phyloP scores from a whole-genome alignment of 2,888 invertebrate species.

The Tetanocera ferruginea region DNA sequence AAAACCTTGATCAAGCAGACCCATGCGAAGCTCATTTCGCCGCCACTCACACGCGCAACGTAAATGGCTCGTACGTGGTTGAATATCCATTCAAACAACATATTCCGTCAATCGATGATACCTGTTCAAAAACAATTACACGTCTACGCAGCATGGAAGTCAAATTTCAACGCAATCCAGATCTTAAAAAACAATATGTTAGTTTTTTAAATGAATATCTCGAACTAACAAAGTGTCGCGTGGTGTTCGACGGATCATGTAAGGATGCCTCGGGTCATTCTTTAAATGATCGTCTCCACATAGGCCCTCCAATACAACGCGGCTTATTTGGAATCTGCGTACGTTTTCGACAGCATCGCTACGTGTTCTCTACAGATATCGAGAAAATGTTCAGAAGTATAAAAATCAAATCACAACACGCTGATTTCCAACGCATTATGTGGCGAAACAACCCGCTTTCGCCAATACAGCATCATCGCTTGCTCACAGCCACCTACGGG shows the following conservation, averaged over 20 bases:
- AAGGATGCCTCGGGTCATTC: slow-evolving; percentile 28
- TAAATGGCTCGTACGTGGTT: slow-evolving; percentile 42
- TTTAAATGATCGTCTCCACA: slow-evolving; percentile 37
- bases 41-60: slow-evolving; percentile 28
- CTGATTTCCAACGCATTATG: too few species aligned
- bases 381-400: too few species aligned
- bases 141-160: slow-evolving; percentile 39
- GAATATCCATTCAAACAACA: slow-evolving; percentile 40
- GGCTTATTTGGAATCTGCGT: slow-evolving; percentile 37
- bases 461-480: slow-evolving; percentile 31
- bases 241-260: slow-evolving; percentile 39
- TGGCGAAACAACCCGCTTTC: too few species aligned
- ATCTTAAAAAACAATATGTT: slow-evolving; percentile 35
- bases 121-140: slow-evolving; percentile 21
- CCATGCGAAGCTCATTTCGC: slow-evolving; percentile 40
- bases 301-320: slow-evolving; percentile 30
- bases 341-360: too few species aligned
- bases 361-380: too few species aligned
- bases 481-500: slow-evolving; percentile 33
- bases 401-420: too few species aligned
- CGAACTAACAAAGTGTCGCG: slow-evolving; percentile 40
- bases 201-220: slow-evolving; percentile 45
- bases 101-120: slow-evolving; percentile 29
- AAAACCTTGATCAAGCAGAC: slow-evolving; percentile 20
- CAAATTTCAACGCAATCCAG: slow-evolving; percentile 32